Evolutionary conservation across 2,797 vertebrate species (phyloP).

Genomic region (Poecile montanus): DNA sequence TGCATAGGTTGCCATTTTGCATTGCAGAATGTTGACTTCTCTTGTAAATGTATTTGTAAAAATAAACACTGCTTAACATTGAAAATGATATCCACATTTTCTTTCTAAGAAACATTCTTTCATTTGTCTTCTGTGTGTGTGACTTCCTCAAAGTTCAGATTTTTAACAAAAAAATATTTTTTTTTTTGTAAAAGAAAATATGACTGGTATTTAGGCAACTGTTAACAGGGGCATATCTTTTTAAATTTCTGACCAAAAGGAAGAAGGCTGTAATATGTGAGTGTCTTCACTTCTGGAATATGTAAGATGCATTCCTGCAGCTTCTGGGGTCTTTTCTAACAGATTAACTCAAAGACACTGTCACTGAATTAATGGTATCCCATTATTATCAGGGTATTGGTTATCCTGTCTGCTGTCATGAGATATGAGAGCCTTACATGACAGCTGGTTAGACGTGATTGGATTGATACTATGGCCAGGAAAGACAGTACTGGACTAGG

Average conservation of each 20-base stretch:
- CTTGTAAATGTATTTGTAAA: neutral
- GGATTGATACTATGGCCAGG: constrained; percentile 1
- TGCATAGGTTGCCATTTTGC: neutral
- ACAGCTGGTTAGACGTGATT: constrained; percentile 12
- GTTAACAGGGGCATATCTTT: neutral
- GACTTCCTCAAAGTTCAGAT: neutral
- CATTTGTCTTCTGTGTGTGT: neutral
- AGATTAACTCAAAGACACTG: constrained; percentile 3
- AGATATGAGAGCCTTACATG: constrained; percentile 33
- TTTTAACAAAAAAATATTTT: neutral
- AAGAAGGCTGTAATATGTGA: neutral
- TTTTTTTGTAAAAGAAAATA: neutral
- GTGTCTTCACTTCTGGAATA: neutral
- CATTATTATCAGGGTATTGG: constrained; percentile 31
- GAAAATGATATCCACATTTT: neutral
- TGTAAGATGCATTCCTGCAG: neutral
- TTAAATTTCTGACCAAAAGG: neutral
- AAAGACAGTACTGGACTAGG: neutral
- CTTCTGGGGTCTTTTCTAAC: neutral
- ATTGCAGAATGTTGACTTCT: neutral
- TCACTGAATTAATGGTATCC: constrained; percentile 20
- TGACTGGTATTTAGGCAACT: neutral
- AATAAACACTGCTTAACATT: neutral
- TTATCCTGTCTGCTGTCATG: constrained; percentile 45
- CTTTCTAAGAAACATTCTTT: neutral